These are phyloP conservation scores for Rallus limicola DNA, from an alignment of 2,113 vertebrate species.

Conservation along the genomic window DNA sequence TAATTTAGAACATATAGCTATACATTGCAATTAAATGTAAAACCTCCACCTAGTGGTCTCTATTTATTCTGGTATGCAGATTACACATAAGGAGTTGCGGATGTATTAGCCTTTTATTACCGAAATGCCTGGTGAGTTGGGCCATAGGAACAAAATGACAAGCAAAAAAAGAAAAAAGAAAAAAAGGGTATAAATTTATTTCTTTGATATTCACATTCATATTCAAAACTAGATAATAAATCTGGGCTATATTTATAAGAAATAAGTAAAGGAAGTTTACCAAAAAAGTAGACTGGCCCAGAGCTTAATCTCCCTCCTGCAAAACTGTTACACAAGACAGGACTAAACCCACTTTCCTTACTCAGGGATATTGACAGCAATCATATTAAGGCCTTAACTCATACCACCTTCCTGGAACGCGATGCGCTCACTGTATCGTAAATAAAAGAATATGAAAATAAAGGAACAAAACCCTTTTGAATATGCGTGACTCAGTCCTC, in stretches of 20 bases:
- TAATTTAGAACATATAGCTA: not conserved
- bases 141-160: not conserved
- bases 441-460: constrained; percentile 52
- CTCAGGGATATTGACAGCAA: constrained; percentile 83
- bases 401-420: constrained; percentile 77
- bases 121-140: not conserved
- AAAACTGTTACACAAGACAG: not conserved
- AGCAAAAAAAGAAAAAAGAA: not conserved
- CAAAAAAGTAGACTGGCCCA: not conserved
- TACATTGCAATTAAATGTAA: not conserved
- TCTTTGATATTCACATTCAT: not conserved
- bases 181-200: not conserved
- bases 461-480: not conserved
- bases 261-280: not conserved
- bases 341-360: not conserved
- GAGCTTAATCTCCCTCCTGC: not conserved
- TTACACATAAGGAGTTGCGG: not conserved
- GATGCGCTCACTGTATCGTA: constrained; percentile 78
- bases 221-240: not conserved
- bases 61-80: not conserved
- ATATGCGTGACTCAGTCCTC: not conserved
- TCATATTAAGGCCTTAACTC: constrained; percentile 73
- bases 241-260: not conserved
- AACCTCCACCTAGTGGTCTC: not conserved
- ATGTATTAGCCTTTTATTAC: not conserved